These are phyloP conservation scores for Hirtodrosophila cameraria DNA, from an alignment of 2,888 invertebrate genomes.

Conservation along the genomic window DNA sequence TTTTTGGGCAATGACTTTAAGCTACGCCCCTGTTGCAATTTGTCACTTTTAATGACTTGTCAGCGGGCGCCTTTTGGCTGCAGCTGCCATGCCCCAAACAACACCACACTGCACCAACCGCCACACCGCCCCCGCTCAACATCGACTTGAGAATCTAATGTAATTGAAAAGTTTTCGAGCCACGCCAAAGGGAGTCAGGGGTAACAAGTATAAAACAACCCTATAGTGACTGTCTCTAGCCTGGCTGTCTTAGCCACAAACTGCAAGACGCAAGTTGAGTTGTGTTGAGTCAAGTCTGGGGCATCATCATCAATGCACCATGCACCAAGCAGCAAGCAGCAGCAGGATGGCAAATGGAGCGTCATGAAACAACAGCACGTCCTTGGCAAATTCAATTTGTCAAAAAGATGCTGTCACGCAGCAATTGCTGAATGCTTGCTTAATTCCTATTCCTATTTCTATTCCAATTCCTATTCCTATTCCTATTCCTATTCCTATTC, in stretches of 20 bases:
- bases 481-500: conserved; percentile 31
- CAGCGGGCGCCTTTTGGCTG: conserved; percentile 64
- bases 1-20: conserved; percentile 53
- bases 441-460: conserved; percentile 61
- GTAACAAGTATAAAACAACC: neutral
- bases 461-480: neutral
- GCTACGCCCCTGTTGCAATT: conserved; percentile 63
- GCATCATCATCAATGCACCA: conserved; percentile 49
- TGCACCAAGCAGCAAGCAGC: conserved; percentile 14
- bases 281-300: conserved; percentile 18
- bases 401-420: conserved; percentile 78
- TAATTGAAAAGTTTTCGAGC: conserved; percentile 73
- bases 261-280: conserved; percentile 25
- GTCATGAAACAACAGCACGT: conserved; percentile 75
- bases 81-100: conserved; percentile 62
- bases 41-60: conserved; percentile 77
- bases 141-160: conserved; percentile 69
- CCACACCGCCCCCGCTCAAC: conserved; percentile 9
- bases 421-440: conserved; percentile 75
- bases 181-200: conserved; percentile 24
- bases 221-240: conserved; percentile 17
- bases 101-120: too few relatives aligned
- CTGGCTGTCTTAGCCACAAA: conserved; percentile 59
- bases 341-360: conserved; percentile 59
- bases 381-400: conserved; percentile 75